phyloP scores from a whole-genome alignment of 2,888 invertebrate species.

The Nymphalis c-album region DNA sequence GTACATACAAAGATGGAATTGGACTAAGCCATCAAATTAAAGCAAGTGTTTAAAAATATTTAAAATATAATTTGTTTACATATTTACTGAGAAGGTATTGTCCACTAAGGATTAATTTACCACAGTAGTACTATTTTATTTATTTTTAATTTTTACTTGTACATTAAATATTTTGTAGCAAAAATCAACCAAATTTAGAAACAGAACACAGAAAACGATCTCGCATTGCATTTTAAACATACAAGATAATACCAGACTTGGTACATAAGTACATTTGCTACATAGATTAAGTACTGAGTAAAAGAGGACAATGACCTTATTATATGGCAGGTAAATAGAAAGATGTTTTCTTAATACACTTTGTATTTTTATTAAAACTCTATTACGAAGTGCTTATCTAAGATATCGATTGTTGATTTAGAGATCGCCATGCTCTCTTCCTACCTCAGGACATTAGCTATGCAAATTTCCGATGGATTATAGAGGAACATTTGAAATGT shows the following conservation, averaged over 20 bases:
- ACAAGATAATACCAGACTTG: slow-evolving; percentile 13
- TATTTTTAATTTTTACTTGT: too few species aligned
- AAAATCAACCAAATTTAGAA: background rate
- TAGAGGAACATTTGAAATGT: background rate
- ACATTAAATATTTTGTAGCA: too few species aligned
- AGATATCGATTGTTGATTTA: slow-evolving; percentile 20
- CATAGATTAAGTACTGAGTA: slow-evolving; percentile 29
- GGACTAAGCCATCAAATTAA: too few species aligned
- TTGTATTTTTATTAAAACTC: background rate
- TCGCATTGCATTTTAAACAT: slow-evolving; percentile 25
- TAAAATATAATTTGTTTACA: too few species aligned
- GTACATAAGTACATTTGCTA: slow-evolving; percentile 16
- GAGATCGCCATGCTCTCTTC: slow-evolving; percentile 48
- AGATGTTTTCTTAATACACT: slow-evolving; percentile 15
- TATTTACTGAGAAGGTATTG: too few species aligned
- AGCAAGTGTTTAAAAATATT: too few species aligned
- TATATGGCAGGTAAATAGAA: slow-evolving; percentile 57
- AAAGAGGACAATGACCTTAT: slow-evolving; percentile 62
- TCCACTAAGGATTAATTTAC: too few species aligned
- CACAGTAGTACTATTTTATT: too few species aligned
- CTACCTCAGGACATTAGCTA: slow-evolving; percentile 20
- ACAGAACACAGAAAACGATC: background rate
- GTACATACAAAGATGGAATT: too few species aligned
- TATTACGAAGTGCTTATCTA: background rate
- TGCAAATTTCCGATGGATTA: slow-evolving; percentile 8